Evolutionary conservation across 2,888 invertebrate species (phyloP).

Genomic region (Amiota mariae): DNA sequence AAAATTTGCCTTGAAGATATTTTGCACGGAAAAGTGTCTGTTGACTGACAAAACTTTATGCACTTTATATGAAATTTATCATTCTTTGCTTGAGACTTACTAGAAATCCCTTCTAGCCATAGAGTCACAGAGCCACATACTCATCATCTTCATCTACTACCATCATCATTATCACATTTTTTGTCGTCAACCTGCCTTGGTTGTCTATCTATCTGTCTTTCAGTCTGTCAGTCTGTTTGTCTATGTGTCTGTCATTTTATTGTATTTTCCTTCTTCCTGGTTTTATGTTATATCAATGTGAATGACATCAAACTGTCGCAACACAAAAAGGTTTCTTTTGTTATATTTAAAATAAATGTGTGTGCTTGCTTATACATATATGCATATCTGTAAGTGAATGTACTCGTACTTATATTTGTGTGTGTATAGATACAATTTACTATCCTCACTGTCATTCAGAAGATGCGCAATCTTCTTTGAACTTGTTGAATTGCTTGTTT

Average conservation of each 20-base stretch:
- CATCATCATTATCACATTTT: neutral
- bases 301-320: neutral
- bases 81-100: slow-evolving; percentile 36
- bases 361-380: neutral
- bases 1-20: slow-evolving; percentile 47
- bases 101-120: neutral
- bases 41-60: slow-evolving; percentile 33
- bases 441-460: too few species aligned
- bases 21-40: slow-evolving; percentile 41
- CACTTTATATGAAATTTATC: slow-evolving; percentile 65
- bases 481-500: neutral
- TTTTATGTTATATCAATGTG: slow-evolving; percentile 5
- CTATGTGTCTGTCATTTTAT: neutral
- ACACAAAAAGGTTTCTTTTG: slow-evolving; percentile 25
- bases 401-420: too few species aligned
- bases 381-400: neutral
- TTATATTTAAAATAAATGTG: neutral
- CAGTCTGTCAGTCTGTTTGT: neutral
- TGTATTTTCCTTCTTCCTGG: neutral
- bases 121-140: neutral
- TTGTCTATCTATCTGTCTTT: neutral
- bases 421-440: too few species aligned
- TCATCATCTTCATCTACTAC: slow-evolving; percentile 5
- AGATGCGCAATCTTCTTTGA: neutral
- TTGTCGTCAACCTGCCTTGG: neutral